Evolutionary conservation across 1,140 invertebrate genomes (phyloP).

Genomic region (Hyphantria cunea): DNA sequence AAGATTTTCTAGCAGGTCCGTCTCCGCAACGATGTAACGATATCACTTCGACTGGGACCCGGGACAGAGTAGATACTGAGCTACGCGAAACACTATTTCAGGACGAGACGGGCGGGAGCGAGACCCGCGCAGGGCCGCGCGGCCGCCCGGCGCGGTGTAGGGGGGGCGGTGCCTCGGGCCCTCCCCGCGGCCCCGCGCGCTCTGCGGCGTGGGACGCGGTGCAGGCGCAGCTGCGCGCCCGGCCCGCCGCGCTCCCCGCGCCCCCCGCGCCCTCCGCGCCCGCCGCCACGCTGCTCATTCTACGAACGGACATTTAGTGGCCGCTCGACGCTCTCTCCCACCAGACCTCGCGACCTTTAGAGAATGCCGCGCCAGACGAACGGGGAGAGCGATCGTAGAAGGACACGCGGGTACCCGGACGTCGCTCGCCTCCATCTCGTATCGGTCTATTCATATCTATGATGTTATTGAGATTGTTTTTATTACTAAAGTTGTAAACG

Average conservation of each 20-base stretch:
- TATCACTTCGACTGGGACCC: too few species aligned
- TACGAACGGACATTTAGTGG: slow-evolving; percentile 52
- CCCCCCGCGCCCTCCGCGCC: slow-evolving; percentile 39
- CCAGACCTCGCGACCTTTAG: too few species aligned
- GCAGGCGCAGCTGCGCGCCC: slow-evolving; percentile 52
- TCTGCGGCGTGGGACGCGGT: slow-evolving; percentile 60
- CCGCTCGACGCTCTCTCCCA: too few species aligned
- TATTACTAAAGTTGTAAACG: slow-evolving; percentile 18
- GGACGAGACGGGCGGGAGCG: slow-evolving; percentile 33
- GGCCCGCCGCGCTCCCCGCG: slow-evolving; percentile 26
- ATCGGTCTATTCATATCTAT: slow-evolving; percentile 4
- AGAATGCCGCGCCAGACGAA: too few species aligned
- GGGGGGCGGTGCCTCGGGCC: not conserved
- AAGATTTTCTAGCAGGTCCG: slow-evolving; percentile 77
- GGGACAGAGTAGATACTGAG: too few species aligned
- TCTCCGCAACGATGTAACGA: too few species aligned
- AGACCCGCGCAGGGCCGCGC: too few species aligned
- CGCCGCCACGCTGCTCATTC: slow-evolving; percentile 52
- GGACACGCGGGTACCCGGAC: too few species aligned
- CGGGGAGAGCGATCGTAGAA: too few species aligned
- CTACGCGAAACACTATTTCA: slow-evolving; percentile 5
- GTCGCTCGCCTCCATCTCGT: not conserved
- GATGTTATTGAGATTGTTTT: slow-evolving; percentile 15
- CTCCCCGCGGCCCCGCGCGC: slow-evolving; percentile 15
- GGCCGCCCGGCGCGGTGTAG: not conserved